These are phyloP conservation scores for Pocillopora verrucosa DNA, from an alignment of 64 coral and sea anemone genomes.

Conservation along the genomic window DNA sequence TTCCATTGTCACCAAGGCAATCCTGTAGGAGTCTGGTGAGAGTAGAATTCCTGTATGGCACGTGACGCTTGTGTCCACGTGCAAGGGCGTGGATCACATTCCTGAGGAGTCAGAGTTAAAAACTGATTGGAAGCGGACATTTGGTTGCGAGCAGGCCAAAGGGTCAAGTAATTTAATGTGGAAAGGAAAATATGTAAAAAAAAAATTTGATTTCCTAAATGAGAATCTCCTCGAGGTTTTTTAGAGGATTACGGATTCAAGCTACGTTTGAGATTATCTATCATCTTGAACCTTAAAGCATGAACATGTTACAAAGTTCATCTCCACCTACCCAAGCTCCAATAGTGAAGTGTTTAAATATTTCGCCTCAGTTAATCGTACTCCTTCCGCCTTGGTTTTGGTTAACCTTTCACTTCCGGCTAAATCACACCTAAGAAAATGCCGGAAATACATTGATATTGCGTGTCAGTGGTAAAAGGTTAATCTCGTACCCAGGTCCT, in stretches of 20 bases:
- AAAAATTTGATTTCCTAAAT: no score
- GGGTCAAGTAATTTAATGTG: no score
- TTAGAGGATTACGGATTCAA: no score
- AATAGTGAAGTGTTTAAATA: conserved; percentile 89
- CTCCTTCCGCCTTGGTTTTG: conserved; percentile 93
- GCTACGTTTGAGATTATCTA: no score
- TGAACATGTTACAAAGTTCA: not conserved
- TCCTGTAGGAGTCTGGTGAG: conserved; percentile 87
- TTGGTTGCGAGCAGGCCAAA: not conserved
- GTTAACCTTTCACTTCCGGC: conserved; percentile 89
- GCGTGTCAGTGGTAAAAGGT: no score
- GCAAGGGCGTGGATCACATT: conserved; percentile 92
- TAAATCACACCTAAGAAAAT: conserved; percentile 70
- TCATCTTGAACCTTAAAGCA: no score
- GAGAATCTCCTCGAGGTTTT: no score
- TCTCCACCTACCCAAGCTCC: conserved; percentile 76
- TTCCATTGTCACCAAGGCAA: conserved; percentile 88
- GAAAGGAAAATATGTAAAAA: no score
- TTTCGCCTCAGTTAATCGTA: conserved; percentile 85
- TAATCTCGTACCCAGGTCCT: no score
- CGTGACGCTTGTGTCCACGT: conserved; percentile 87
- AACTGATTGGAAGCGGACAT: not conserved
- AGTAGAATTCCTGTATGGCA: conserved; percentile 91
- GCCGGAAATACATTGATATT: not conserved
- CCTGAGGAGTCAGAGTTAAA: conserved; percentile 14